phyloP scores from a whole-genome alignment of 2,888 invertebrate species.

The Camptogramma bilineatum region DNA sequence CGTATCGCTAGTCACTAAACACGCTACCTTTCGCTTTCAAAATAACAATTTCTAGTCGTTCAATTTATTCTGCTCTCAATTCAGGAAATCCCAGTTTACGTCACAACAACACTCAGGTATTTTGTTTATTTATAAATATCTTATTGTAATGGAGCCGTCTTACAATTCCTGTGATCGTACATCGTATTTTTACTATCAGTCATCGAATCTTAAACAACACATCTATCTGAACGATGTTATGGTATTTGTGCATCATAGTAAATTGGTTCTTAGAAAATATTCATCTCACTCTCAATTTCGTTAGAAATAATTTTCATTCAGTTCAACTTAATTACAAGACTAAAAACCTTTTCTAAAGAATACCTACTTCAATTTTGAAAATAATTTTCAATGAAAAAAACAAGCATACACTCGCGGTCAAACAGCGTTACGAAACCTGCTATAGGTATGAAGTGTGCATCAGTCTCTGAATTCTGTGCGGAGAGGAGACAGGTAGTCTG shows the following conservation, averaged over 20 bases:
- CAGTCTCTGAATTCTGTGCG: not conserved
- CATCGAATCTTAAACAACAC: conserved; percentile 29
- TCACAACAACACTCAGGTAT: conserved; percentile 20
- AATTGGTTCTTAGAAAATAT: not conserved
- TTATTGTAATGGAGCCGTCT: conserved; percentile 39
- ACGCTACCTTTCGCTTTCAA: not conserved
- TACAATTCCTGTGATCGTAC: conserved; percentile 38
- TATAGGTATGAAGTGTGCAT: not conserved
- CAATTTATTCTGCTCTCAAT: not conserved
- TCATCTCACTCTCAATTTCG: not conserved
- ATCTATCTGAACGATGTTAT: conserved; percentile 31
- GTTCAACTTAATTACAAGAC: not conserved
- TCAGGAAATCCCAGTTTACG: conserved; percentile 13
- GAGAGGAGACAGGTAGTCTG: conserved; percentile 6
- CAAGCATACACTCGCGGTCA: not conserved
- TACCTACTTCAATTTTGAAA: not conserved
- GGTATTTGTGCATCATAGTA: not conserved
- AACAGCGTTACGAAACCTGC: not conserved
- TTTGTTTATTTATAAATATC: conserved; percentile 37
- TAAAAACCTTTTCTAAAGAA: not conserved
- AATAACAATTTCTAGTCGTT: not conserved
- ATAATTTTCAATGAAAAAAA: not conserved
- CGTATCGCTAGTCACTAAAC: not conserved
- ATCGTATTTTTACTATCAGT: conserved; percentile 38
- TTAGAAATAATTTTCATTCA: not conserved